Evolutionary conservation across 1,140 invertebrate genomes (phyloP).

Genomic region (Chironomus striatipennis): DNA sequence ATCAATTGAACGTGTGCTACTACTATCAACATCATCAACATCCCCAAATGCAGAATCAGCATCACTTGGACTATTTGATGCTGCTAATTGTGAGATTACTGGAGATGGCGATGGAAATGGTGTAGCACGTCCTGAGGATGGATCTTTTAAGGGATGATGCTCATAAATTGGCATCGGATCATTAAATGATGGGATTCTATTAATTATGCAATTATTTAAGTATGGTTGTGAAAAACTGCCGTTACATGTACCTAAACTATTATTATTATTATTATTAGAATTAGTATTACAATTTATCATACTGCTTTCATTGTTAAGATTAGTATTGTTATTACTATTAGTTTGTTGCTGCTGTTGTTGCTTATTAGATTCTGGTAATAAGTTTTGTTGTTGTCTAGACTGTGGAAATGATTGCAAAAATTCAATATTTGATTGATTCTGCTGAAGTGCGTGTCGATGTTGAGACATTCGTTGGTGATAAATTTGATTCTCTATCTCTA

Average conservation of each 20-base stretch:
- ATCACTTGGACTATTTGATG: slow-evolving; percentile 41
- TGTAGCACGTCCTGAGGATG: slow-evolving; percentile 49
- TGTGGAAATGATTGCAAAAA: background rate
- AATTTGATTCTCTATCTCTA: slow-evolving; percentile 66
- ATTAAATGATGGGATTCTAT: slow-evolving; percentile 25
- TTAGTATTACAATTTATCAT: slow-evolving; percentile 23
- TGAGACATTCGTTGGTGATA: slow-evolving; percentile 30
- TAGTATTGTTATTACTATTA: slow-evolving; percentile 16
- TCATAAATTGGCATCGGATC: slow-evolving; percentile 45
- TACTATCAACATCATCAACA: slow-evolving; percentile 57
- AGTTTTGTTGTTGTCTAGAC: slow-evolving; percentile 25
- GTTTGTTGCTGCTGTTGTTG: slow-evolving; percentile 22
- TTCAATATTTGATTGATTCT: slow-evolving; percentile 19
- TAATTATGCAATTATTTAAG: slow-evolving; percentile 21
- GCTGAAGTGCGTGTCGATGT: slow-evolving; percentile 29
- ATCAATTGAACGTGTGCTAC: slow-evolving; percentile 63
- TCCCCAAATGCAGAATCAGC: slow-evolving; percentile 69
- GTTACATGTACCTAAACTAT: slow-evolving; percentile 23
- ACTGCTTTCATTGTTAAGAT: slow-evolving; percentile 22
- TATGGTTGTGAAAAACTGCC: slow-evolving; percentile 22
- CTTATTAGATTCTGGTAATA: slow-evolving; percentile 31
- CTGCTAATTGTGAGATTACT: slow-evolving; percentile 28
- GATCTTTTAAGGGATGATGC: slow-evolving; percentile 41
- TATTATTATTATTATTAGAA: slow-evolving; percentile 24
- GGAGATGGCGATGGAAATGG: slow-evolving; percentile 46